A percentile compares a stretch with the other conserved stretches of the same genome.
These are phyloP conservation scores for Sarcophaga rosellei DNA, from an alignment of 2,888 invertebrate species.

Conservation along the genomic window DNA sequence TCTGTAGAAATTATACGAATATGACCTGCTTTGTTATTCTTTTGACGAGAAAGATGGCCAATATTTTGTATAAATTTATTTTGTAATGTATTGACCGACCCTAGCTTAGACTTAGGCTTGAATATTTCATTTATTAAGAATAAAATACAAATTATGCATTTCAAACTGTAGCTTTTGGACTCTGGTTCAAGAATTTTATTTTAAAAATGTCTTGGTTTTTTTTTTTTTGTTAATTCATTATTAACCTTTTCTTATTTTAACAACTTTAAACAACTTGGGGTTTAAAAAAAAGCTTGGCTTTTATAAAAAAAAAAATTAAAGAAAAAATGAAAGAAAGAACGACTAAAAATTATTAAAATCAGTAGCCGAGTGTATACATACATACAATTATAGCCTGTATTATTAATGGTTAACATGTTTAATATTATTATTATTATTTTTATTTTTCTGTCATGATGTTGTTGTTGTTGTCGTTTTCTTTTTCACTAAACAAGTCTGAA, in stretches of 20 bases:
- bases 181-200: slow-evolving; percentile 26
- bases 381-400: slow-evolving; percentile 27
- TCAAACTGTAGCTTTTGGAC: slow-evolving; percentile 37
- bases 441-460: not conserved
- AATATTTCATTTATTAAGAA: too few relatives aligned
- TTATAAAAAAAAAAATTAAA: too few relatives aligned
- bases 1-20: too few relatives aligned
- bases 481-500: slow-evolving; percentile 59
- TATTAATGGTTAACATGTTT: slow-evolving; percentile 1
- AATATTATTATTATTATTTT: not conserved
- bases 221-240: not conserved
- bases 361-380: too few relatives aligned
- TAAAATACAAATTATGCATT: not conserved
- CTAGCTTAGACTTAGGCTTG: too few relatives aligned
- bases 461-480: slow-evolving; percentile 40
- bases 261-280: not conserved
- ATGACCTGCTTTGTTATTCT: too few relatives aligned
- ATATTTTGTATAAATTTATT: too few relatives aligned
- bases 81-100: too few relatives aligned
- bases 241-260: slow-evolving; percentile 4
- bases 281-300: not conserved
- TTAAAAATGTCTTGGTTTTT: not conserved
- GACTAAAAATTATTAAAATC: too few relatives aligned
- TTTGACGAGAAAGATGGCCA: too few relatives aligned
- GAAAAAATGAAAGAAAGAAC: too few relatives aligned